Conservation (phyloP, 2,888 invertebrate species). For the Aspidiotus rigidus region DNA sequence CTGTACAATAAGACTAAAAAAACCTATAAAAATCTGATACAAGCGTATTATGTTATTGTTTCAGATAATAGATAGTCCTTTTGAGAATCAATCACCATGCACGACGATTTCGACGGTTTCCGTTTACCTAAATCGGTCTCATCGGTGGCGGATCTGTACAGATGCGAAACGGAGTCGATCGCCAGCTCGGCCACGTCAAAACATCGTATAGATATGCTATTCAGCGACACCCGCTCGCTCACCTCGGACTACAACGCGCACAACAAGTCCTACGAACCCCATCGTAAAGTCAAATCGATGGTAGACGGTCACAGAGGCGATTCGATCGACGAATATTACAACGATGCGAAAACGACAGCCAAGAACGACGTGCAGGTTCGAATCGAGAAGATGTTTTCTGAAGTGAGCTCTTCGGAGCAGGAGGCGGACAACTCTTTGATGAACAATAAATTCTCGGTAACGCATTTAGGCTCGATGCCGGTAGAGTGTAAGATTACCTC, state of each 20-base stretch:
- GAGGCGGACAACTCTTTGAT: constrained; percentile 22
- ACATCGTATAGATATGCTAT: constrained; percentile 77
- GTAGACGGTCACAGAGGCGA: constrained; percentile 39
- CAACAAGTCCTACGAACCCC: constrained; percentile 14
- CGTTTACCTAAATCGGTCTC: constrained; percentile 15
- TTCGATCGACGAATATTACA: constrained; percentile 13
- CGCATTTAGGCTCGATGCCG: constrained; percentile 72
- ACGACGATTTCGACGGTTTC: constrained; percentile 15
- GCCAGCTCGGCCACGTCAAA: constrained; percentile 50
- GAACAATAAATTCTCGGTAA: constrained; percentile 48
- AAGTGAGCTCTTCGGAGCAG: constrained; percentile 40
- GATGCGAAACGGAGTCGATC: constrained; percentile 30
- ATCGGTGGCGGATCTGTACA: constrained; percentile 21
- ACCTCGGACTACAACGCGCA: constrained; percentile 42
- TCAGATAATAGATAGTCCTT: too few relatives aligned
- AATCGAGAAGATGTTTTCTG: constrained; percentile 73
- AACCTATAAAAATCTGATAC: too few relatives aligned
- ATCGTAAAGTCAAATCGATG: constrained; percentile 36
- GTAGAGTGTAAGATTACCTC: constrained; percentile 67
- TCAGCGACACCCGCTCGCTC: constrained; percentile 60
- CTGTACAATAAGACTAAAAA: too few relatives aligned
- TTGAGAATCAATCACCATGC: too few relatives aligned
- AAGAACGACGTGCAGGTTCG: constrained; percentile 57
- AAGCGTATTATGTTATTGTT: too few relatives aligned
- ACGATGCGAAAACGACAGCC: constrained; percentile 33